Percentiles rank a stretch among this genome's conserved stretches.
Evolutionary conservation across 2,888 invertebrate species (phyloP).

Genomic region (Nemoura dubitans): DNA sequence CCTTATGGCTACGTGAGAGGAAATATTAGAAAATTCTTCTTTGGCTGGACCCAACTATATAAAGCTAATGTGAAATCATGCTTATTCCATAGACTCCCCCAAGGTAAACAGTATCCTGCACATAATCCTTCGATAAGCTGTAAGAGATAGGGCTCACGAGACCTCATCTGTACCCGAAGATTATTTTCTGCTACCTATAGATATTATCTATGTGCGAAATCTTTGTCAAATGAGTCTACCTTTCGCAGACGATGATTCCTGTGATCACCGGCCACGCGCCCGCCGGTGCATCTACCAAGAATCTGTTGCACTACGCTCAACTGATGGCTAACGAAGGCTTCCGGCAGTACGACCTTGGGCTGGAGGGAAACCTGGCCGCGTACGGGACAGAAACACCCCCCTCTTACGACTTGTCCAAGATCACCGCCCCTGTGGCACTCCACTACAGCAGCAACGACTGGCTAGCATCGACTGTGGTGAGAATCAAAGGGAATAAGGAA

Average conservation of each 20-base stretch:
- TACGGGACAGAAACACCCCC: not conserved
- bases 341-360: conserved; percentile 56
- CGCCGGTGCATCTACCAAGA: conserved; percentile 74
- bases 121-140: too few relatives aligned
- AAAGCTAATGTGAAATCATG: too few relatives aligned
- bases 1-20: too few relatives aligned
- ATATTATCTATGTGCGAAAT: too few relatives aligned
- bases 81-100: too few relatives aligned
- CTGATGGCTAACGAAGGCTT: conserved; percentile 56
- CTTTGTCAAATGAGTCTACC: too few relatives aligned
- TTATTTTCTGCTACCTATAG: too few relatives aligned
- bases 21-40: too few relatives aligned
- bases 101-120: too few relatives aligned
- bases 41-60: too few relatives aligned
- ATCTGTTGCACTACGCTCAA: conserved; percentile 78
- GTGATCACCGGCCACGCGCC: conserved; percentile 74
- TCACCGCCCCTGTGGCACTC: conserved; percentile 70
- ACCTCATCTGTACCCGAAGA: too few relatives aligned
- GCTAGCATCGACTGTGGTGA: not conserved
- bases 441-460: conserved; percentile 71
- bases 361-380: conserved; percentile 56
- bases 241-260: conserved; percentile 70
- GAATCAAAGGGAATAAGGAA: not conserved
- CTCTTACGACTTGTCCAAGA: conserved; percentile 56
- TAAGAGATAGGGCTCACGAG: too few relatives aligned